Base-by-base conservation (phyloP, 1,140 invertebrate genomes). In the Aethina tumida region DNA sequence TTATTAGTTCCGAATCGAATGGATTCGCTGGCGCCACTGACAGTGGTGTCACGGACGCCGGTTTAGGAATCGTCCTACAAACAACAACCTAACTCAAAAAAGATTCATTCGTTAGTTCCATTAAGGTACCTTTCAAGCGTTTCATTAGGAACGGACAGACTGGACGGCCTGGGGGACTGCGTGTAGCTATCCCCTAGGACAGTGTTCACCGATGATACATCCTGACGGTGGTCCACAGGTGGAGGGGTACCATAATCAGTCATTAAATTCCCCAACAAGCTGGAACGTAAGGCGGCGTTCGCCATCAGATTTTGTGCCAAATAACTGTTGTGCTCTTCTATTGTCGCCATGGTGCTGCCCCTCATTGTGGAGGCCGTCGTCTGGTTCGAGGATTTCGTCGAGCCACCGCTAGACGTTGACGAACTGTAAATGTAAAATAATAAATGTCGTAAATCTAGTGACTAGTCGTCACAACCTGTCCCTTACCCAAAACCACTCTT, bases 1-100 rank as follows among this genome's bases (percentile, higher is more conserved):
- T 48, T 31, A 71, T 68, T 5, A 72, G 43, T 19, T 47, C 55
- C 30, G 63, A 57, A 34, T 67, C 65, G 41, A 73, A 73, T 9
- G 70, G 70, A 65, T 73, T 58, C 1, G 55, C 50, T 10, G 60
- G 58, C 17, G 47, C 41, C 22, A 43, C 39, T 15, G 43, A 39
- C 8, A 55, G 21, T 25, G 47, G 49, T 4, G 8, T 31, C 13
- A 33, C 22, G 9, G 15, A 10, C 14, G 38, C 28, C 1, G 42
- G 42, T 20, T 43, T 9, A 7, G 38, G 38, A 0, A 41, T 27
- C 9, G 24, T 40, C 27, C 38, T 39, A n/a, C n/a, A n/a, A n/a
- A n/a, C n/a, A n/a, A n/a, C n/a, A n/a, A n/a, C n/a, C n/a, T n/a
- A n/a, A n/a, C n/a, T n/a, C n/a, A n/a, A n/a, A n/a, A n/a, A n/a